These are phyloP conservation scores for Enteromius paludinosus DNA, from an alignment of 2,797 vertebrate species.

Conservation along the genomic window DNA sequence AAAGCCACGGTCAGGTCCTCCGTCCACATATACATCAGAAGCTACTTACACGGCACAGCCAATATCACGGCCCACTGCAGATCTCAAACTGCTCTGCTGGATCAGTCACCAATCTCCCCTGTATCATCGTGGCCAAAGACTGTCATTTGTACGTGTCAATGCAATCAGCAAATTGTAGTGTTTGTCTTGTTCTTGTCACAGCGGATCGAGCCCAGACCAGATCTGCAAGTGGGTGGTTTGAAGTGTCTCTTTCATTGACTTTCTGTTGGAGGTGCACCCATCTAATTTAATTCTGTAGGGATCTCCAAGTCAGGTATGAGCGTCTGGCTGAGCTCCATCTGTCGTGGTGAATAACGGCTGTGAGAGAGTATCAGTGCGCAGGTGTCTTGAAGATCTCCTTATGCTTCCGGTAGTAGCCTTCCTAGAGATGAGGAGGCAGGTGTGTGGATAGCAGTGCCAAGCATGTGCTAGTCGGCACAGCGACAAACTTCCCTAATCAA, in stretches of 20 bases:
- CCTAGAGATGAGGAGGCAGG: not conserved
- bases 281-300: conserved; percentile 29
- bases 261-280: not conserved
- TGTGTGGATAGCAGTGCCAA: conserved; percentile 14
- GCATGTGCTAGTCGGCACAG: conserved; percentile 2
- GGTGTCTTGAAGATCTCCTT: conserved; percentile 19
- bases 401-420: not conserved
- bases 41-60: conserved; percentile 50
- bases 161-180: conserved; percentile 28
- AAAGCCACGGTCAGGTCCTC: conserved; percentile 20
- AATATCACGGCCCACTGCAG: conserved; percentile 53
- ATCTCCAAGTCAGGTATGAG: not conserved
- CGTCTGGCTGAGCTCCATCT: conserved; percentile 32
- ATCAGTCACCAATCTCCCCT: conserved; percentile 25
- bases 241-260: conserved; percentile 22
- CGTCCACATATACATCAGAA: conserved; percentile 41
- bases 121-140: conserved; percentile 45
- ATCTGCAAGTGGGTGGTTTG: conserved; percentile 6
- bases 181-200: conserved; percentile 7
- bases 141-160: conserved; percentile 32
- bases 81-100: conserved; percentile 28
- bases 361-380: not conserved
- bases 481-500: conserved; percentile 32
- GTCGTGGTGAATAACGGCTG: not conserved
- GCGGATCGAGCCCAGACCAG: conserved; percentile 10